phyloP scores from a whole-genome alignment of 1,140 invertebrate species.

The Lordiphosa collinella region DNA sequence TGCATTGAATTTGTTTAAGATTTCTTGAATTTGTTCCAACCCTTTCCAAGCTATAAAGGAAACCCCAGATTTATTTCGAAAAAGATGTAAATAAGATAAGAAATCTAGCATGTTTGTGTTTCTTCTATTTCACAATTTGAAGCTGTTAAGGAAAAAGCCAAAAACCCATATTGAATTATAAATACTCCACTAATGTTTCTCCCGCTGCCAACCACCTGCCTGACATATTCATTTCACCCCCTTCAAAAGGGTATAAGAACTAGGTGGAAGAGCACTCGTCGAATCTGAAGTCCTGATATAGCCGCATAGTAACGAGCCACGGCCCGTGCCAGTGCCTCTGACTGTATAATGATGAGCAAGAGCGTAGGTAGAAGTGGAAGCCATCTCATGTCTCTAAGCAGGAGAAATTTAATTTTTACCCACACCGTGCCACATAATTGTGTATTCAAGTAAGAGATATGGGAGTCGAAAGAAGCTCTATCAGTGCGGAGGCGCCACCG shows the following conservation, averaged over 20 bases:
- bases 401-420: constrained; percentile 70
- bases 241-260: constrained; percentile 32
- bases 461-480: constrained; percentile 64
- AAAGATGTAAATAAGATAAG: no score
- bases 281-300: constrained; percentile 63
- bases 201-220: constrained; percentile 5
- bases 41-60: no score
- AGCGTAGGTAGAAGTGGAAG: neutral
- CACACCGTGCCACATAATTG: constrained; percentile 56
- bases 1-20: neutral
- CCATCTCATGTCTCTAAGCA: constrained; percentile 49
- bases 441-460: constrained; percentile 75
- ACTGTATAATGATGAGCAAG: constrained; percentile 66
- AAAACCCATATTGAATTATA: no score
- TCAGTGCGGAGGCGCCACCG: constrained; percentile 4
- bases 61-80: no score
- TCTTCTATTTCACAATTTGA: neutral
- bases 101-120: neutral
- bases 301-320: constrained; percentile 57
- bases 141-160: no score
- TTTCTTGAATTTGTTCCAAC: neutral
- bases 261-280: constrained; percentile 26
- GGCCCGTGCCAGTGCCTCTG: constrained; percentile 25
- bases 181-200: neutral
- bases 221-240: constrained; percentile 22